Conservation (phyloP, 1,140 invertebrate genomes). For the Sitophilus oryzae region DNA sequence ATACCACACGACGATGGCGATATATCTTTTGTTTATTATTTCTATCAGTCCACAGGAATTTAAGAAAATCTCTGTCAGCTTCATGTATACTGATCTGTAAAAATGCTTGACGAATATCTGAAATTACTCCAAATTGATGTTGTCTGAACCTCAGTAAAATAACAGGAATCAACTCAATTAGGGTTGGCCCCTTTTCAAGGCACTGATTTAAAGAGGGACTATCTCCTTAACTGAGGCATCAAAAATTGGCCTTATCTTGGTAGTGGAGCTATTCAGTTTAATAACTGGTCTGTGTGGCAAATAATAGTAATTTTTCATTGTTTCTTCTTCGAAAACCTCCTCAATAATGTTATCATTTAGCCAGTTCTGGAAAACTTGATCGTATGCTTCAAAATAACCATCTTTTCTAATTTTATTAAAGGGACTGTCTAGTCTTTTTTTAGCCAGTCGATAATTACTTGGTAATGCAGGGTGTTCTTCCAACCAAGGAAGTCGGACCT, state of each 20-base stretch:
- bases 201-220: slow-evolving; percentile 31
- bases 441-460: too few relatives aligned
- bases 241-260: slow-evolving; percentile 20
- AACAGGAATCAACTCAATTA: slow-evolving; percentile 41
- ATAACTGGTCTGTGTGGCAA: slow-evolving; percentile 25
- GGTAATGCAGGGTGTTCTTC: too few relatives aligned
- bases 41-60: slow-evolving; percentile 11
- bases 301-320: slow-evolving; percentile 19
- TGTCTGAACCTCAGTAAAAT: slow-evolving; percentile 42
- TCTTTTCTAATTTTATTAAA: too few relatives aligned
- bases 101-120: slow-evolving; percentile 46
- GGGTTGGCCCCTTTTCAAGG: slow-evolving; percentile 38
- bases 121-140: slow-evolving; percentile 36
- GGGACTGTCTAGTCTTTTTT: too few relatives aligned
- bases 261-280: slow-evolving; percentile 19
- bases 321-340: background rate
- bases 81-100: slow-evolving; percentile 36
- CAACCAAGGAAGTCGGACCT: too few relatives aligned
- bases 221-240: slow-evolving; percentile 30
- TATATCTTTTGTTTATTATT: slow-evolving; percentile 23
- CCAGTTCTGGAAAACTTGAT: slow-evolving; percentile 12
- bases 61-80: slow-evolving; percentile 12
- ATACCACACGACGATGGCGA: slow-evolving; percentile 27
- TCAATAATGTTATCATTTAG: slow-evolving; percentile 13
- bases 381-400: too few relatives aligned